These are phyloP conservation scores for Chiropotes sagulatus DNA, from an alignment of 2,797 vertebrate genomes.

Conservation along the genomic window DNA sequence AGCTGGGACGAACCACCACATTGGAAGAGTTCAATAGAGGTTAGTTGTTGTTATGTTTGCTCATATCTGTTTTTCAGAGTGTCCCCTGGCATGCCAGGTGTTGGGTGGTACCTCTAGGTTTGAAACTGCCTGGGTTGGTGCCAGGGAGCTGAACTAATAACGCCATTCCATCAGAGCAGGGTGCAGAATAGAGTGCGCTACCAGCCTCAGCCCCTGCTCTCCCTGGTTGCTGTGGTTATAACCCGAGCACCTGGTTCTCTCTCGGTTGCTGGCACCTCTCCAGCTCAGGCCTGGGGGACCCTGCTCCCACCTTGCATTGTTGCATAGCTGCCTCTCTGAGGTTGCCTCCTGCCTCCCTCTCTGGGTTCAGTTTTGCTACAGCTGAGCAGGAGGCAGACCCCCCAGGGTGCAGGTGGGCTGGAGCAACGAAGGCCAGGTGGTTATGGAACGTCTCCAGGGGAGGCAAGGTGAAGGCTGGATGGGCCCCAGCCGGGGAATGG, in stretches of 20 bases:
- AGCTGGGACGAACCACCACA: background rate
- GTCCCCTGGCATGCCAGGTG: background rate
- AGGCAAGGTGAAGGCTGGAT: background rate
- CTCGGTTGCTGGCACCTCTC: background rate
- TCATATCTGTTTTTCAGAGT: background rate
- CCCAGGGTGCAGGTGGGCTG: background rate
- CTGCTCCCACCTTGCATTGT: too few relatives aligned
- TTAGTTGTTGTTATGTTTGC: background rate
- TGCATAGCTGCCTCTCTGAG: background rate
- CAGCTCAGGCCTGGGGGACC: background rate
- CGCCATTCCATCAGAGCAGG: background rate
- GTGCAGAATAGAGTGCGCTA: background rate
- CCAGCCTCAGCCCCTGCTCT: background rate
- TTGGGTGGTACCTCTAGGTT: background rate
- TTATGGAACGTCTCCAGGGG: background rate
- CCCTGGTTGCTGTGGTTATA: background rate
- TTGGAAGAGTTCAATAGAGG: background rate
- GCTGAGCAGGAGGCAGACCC: background rate
- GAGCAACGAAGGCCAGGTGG: background rate
- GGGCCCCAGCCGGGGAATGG: background rate
- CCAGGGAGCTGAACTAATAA: background rate
- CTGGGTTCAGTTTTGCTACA: background rate
- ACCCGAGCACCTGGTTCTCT: background rate
- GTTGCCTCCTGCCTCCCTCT: background rate
- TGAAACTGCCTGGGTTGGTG: background rate